Conservation (phyloP, 2,797 vertebrate species). For the Gambusia yucatana region DNA sequence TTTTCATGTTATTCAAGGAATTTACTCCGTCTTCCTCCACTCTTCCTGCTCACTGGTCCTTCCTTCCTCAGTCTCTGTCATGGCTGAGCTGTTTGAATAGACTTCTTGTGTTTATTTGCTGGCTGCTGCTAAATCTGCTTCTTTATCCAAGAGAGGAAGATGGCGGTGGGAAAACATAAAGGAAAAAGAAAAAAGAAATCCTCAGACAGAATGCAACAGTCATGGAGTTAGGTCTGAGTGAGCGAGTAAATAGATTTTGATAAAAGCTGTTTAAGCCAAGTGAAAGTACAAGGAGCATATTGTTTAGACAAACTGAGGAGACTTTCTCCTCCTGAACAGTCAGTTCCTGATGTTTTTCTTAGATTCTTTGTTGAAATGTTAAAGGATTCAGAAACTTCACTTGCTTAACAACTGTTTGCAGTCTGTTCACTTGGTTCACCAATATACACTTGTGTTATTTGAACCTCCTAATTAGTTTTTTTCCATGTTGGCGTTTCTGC, state of each 20-base stretch:
- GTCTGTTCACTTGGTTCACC: neutral
- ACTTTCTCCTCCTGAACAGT: slow-evolving; percentile 52
- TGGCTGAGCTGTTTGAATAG: slow-evolving; percentile 53
- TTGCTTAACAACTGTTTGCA: slow-evolving; percentile 6
- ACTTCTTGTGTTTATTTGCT: slow-evolving; percentile 49
- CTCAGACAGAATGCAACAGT: slow-evolving; percentile 27
- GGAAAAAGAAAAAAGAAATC: slow-evolving; percentile 5
- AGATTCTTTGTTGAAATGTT: slow-evolving; percentile 37
- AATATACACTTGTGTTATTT: neutral
- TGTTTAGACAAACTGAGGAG: slow-evolving; percentile 41
- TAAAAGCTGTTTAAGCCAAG: slow-evolving; percentile 70
- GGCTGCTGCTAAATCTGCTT: slow-evolving; percentile 64
- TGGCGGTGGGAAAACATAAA: slow-evolving; percentile 35
- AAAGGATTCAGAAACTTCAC: neutral
- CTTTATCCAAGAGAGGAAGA: slow-evolving; percentile 51
- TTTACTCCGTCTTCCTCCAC: slow-evolving; percentile 43
- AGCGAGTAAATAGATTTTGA: slow-evolving; percentile 66
- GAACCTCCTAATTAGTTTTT: neutral
- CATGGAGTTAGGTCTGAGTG: slow-evolving; percentile 46
- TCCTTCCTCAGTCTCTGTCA: slow-evolving; percentile 20
- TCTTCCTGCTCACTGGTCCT: slow-evolving; percentile 23
- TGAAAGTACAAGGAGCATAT: slow-evolving; percentile 59
- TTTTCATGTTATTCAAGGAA: slow-evolving; percentile 41
- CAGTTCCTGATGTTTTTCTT: slow-evolving; percentile 49
- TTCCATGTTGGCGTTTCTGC: neutral